Evolutionary conservation across 2,113 vertebrate species (phyloP).

Genomic region (Mus spicilegus): DNA sequence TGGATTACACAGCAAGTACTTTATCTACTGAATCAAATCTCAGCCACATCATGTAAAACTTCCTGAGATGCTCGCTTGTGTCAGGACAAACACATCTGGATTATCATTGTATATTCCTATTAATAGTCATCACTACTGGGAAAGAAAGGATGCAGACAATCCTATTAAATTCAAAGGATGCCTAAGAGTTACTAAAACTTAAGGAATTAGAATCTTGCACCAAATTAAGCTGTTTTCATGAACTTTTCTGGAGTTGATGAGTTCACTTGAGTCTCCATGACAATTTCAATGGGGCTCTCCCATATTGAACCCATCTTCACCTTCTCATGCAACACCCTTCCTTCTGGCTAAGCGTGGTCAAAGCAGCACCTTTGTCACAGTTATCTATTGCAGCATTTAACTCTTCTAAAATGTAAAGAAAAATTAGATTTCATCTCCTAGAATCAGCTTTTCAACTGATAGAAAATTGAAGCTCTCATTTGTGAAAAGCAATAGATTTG

Average conservation of each 20-base stretch:
- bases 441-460: background rate
- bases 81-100: background rate
- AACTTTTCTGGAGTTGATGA: constrained; percentile 21
- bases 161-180: background rate
- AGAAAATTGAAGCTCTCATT: background rate
- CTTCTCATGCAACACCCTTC: background rate
- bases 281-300: background rate
- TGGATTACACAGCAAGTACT: too few relatives aligned
- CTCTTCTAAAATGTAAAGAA: background rate
- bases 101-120: background rate
- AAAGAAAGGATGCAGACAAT: background rate
- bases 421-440: background rate
- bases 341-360: background rate
- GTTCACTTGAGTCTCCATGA: background rate
- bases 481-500: background rate
- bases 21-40: background rate
- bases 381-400: background rate
- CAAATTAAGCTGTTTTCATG: constrained; percentile 37
- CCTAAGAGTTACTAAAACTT: constrained; percentile 36
- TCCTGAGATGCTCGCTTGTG: background rate
- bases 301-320: background rate
- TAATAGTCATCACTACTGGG: background rate
- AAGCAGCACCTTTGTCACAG: background rate
- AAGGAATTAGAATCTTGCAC: background rate
- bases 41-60: background rate